Conservation (phyloP, 2,888 invertebrate species). For the Rhopalosiphum nymphaeae region DNA sequence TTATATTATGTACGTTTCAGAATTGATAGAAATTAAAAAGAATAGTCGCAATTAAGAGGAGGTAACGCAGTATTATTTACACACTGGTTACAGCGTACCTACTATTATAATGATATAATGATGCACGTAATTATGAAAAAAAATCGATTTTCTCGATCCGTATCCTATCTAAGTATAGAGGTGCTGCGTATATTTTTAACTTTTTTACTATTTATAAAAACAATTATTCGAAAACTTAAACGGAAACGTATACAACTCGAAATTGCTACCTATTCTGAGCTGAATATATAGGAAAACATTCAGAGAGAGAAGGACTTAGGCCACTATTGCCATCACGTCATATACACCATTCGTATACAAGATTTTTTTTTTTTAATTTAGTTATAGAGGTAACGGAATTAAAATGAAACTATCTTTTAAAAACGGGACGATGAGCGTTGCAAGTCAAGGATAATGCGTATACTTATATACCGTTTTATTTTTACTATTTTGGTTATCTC, state of each 20-base stretch:
- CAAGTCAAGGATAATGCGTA: not conserved
- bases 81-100: not conserved
- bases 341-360: not conserved
- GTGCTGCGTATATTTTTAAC: not conserved
- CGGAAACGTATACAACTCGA: not conserved
- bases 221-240: not conserved
- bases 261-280: not conserved
- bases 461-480: not conserved
- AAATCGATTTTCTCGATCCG: not conserved
- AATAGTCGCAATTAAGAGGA: not conserved
- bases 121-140: not conserved
- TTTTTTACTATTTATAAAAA: not conserved
- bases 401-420: not conserved
- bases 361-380: not conserved
- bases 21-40: not conserved
- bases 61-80: not conserved
- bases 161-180: not conserved
- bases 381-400: not conserved
- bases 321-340: not conserved
- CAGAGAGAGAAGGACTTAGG: not conserved
- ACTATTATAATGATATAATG: not conserved
- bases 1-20: not conserved
- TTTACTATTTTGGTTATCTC: not conserved
- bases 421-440: not conserved
- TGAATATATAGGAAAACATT: not conserved